Percentiles rank a stretch among this genome's conserved stretches.
phyloP scores from a whole-genome alignment of 2,113 vertebrate genomes.

The Perognathus longimembris region DNA sequence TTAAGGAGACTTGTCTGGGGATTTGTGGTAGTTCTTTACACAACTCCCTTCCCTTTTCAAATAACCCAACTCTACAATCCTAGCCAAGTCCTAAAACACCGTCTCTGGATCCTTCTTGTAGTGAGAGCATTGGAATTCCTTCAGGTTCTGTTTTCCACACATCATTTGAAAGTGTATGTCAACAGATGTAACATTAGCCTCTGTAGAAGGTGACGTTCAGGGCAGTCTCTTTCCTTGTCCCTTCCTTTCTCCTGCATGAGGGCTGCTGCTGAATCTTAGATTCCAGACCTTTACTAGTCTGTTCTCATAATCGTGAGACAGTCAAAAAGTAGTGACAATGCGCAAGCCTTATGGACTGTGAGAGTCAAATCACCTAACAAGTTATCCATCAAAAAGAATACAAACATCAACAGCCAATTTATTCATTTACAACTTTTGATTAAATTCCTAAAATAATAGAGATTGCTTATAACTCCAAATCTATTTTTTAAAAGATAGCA shows the following conservation, averaged over 20 bases:
- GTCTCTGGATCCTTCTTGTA: background rate
- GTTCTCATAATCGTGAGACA: background rate
- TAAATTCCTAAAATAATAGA: slow-evolving; percentile 21
- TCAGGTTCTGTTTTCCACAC: background rate
- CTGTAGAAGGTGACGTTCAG: background rate
- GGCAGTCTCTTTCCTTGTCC: background rate
- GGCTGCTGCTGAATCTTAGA: background rate
- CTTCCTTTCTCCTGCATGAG: background rate
- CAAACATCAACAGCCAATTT: background rate
- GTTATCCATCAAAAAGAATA: background rate
- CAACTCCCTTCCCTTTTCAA: background rate
- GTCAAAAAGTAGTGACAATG: background rate
- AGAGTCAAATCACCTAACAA: background rate
- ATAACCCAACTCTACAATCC: background rate
- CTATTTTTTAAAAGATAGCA: background rate
- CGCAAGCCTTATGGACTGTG: background rate
- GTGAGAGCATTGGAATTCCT: background rate
- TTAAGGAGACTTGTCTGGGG: background rate
- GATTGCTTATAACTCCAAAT: background rate
- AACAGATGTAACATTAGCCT: background rate
- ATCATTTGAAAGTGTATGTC: background rate
- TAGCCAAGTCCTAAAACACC: background rate
- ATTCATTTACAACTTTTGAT: background rate
- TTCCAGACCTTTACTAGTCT: background rate
- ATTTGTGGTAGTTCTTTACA: background rate